Evolutionary conservation across 2,888 invertebrate species (phyloP).

Genomic region (Cheilosia grossa): DNA sequence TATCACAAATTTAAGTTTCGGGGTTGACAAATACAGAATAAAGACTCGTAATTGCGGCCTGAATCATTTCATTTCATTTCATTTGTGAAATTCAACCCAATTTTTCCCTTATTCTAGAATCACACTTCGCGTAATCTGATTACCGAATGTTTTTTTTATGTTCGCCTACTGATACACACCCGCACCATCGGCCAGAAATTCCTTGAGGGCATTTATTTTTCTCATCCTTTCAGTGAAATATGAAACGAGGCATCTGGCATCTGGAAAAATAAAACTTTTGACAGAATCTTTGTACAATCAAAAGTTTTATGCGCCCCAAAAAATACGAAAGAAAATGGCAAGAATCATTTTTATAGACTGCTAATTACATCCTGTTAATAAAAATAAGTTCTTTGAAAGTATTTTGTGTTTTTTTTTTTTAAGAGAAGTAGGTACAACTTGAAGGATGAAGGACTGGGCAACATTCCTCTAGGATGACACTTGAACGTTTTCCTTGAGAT

Average conservation of each 20-base stretch:
- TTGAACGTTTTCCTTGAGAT: conserved; percentile 47
- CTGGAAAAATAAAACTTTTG: conserved; percentile 73
- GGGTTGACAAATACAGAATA: conserved; percentile 37
- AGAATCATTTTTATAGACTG: conserved; percentile 73
- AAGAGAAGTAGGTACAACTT: conserved; percentile 22
- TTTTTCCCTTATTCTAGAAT: conserved; percentile 45
- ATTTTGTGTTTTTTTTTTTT: background rate
- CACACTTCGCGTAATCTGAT: conserved; percentile 73
- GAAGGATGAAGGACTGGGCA: conserved; percentile 54
- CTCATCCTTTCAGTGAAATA: conserved; percentile 67
- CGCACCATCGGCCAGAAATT: conserved; percentile 53
- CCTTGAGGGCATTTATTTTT: conserved; percentile 68
- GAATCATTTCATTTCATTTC: conserved; percentile 46
- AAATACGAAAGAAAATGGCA: conserved; percentile 52
- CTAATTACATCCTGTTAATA: conserved; percentile 74
- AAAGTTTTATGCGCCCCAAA: conserved; percentile 67
- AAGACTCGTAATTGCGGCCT: conserved; percentile 35
- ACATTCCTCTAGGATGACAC: conserved; percentile 7
- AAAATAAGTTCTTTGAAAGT: conserved; percentile 61
- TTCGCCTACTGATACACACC: background rate
- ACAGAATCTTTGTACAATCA: conserved; percentile 74
- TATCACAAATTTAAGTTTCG: conserved; percentile 1
- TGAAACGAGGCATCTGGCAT: conserved; percentile 72
- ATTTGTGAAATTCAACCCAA: conserved; percentile 67
- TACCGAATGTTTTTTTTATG: conserved; percentile 46